A percentile compares a stretch with the other conserved stretches of the same genome.
Conservation (phyloP, 53 echinoderm and acorn worm genomes). For the Patiria pectinifera region DNA sequence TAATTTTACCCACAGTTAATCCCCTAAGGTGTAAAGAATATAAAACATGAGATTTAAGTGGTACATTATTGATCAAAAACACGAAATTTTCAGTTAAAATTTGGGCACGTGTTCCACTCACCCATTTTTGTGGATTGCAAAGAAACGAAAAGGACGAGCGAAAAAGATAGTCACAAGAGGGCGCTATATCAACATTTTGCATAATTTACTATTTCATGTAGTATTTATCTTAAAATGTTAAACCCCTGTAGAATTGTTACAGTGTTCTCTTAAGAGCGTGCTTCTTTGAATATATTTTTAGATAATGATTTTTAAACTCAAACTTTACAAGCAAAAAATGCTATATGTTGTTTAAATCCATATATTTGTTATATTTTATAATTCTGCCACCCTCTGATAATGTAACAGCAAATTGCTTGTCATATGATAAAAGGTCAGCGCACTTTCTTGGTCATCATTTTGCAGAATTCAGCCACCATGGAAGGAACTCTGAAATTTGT, state of each 20-base stretch:
- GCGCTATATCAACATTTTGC: constrained; percentile 7
- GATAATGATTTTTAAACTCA: not conserved
- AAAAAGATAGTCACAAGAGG: constrained; percentile 18
- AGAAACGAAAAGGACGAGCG: constrained; percentile 49
- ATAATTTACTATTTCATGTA: constrained; percentile 22
- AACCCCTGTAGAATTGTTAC: not conserved
- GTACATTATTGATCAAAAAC: not conserved
- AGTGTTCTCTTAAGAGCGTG: not conserved
- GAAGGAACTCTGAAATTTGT: not conserved
- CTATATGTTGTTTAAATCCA: not conserved
- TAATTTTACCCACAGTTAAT: not conserved
- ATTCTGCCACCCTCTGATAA: not conserved
- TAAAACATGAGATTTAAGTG: not conserved
- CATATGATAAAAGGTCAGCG: constrained; percentile 16
- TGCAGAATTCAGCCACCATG: constrained; percentile 3
- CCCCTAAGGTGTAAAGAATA: not conserved
- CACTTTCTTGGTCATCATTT: not conserved
- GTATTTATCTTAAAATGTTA: not conserved
- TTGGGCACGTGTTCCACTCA: constrained; percentile 64
- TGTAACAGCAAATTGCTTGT: not conserved
- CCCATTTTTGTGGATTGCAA: constrained; percentile 56
- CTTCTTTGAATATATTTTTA: not conserved
- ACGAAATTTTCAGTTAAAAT: constrained; percentile 19
- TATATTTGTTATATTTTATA: not conserved
- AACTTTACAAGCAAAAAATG: too few species aligned